Evolutionary conservation across 2,797 vertebrate species (phyloP).

Genomic region (Sus cebifrons): DNA sequence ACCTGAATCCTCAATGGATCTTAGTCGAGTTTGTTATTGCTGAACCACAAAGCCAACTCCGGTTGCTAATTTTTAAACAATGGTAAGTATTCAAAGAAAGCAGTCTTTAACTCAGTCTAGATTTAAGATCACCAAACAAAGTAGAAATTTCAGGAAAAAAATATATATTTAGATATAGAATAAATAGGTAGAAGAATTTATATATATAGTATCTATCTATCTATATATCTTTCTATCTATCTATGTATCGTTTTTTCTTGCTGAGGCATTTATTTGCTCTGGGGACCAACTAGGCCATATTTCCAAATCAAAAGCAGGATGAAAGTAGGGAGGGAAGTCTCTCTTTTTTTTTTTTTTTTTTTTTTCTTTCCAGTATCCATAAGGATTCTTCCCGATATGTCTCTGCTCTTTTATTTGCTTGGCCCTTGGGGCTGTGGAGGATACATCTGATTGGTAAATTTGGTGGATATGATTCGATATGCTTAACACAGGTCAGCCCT

Average conservation of each 20-base stretch:
- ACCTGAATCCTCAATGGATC: too few relatives aligned
- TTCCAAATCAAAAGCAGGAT: slow-evolving; percentile 20
- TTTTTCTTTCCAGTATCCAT: background rate
- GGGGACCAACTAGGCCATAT: background rate
- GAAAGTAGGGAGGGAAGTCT: background rate
- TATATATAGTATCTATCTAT: too few relatives aligned
- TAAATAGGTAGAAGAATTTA: too few relatives aligned
- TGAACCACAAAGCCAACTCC: background rate
- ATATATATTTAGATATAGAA: background rate
- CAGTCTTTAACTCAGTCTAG: background rate
- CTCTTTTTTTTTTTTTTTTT: background rate
- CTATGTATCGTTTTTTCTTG: background rate
- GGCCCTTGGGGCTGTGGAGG: background rate
- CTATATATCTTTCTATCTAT: too few relatives aligned
- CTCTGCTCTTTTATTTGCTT: background rate
- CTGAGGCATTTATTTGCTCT: slow-evolving; percentile 2
- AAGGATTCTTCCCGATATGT: background rate
- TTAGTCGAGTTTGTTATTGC: too few relatives aligned
- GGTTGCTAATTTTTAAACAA: slow-evolving; percentile 1
- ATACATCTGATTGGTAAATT: background rate
- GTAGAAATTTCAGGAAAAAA: slow-evolving; percentile 42
- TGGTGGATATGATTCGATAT: background rate
- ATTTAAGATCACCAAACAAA: slow-evolving; percentile 35
- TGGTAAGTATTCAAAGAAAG: slow-evolving; percentile 20
- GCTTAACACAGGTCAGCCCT: background rate